A percentile compares a stretch with the other conserved stretches of the same genome.
These are phyloP conservation scores for Fragum fragum DNA, from an alignment of 2,888 invertebrate genomes.

Conservation along the genomic window DNA sequence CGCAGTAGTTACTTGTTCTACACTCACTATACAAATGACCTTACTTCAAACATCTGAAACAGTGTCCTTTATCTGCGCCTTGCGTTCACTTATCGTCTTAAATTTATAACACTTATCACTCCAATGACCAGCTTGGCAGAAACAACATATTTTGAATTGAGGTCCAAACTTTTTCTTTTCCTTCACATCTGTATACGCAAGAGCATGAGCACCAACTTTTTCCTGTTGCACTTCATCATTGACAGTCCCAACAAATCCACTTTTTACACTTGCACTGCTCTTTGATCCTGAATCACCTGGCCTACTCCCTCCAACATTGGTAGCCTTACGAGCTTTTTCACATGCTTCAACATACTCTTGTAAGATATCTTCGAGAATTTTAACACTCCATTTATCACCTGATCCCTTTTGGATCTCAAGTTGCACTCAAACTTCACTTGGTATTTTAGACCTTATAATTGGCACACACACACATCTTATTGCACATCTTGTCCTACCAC, in stretches of 20 bases:
- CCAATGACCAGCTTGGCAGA: slow-evolving; percentile 27
- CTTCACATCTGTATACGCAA: not conserved
- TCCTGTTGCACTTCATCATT: not conserved
- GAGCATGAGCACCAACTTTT: slow-evolving; percentile 1
- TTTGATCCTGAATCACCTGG: not conserved
- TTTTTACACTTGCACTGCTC: not conserved
- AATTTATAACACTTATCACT: slow-evolving; percentile 42
- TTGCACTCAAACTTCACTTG: slow-evolving; percentile 29
- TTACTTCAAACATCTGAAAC: slow-evolving; percentile 25
- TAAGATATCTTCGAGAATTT: slow-evolving; percentile 2
- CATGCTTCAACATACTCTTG: slow-evolving; percentile 28
- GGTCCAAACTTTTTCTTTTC: not conserved
- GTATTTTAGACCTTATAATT: slow-evolving; percentile 35
- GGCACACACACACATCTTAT: slow-evolving; percentile 45
- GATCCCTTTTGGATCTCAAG: slow-evolving; percentile 39
- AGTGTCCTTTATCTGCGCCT: slow-evolving; percentile 28
- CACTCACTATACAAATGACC: slow-evolving; percentile 21
- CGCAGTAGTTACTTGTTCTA: slow-evolving; percentile 23
- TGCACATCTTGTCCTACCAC: slow-evolving; percentile 29
- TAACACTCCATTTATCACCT: slow-evolving; percentile 16
- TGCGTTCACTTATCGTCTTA: slow-evolving; percentile 31
- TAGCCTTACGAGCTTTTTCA: slow-evolving; percentile 25
- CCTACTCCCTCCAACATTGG: not conserved
- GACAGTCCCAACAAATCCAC: not conserved
- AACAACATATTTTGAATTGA: slow-evolving; percentile 3